Evolutionary conservation across 1,140 invertebrate species (phyloP).

Genomic region (Lucilia sericata): DNA sequence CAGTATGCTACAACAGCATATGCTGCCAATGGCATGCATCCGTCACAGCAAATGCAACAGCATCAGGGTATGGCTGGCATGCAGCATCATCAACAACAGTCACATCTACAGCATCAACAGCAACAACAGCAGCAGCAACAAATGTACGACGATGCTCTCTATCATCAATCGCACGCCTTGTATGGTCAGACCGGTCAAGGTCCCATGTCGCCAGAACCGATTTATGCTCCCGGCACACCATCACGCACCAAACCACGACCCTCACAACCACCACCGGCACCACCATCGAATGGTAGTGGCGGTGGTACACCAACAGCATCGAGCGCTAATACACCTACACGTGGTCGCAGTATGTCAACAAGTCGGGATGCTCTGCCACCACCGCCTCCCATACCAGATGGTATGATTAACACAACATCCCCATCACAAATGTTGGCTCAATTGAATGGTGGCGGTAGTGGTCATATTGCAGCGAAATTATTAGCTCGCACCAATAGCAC

Average conservation of each 20-base stretch:
- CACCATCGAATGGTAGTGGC: constrained; percentile 77
- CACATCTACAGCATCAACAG: background rate
- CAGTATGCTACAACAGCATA: constrained; percentile 39
- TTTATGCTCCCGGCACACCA: constrained; percentile 71
- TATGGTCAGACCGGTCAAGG: constrained; percentile 66
- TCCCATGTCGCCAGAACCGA: constrained; percentile 69
- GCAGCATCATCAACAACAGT: constrained; percentile 56
- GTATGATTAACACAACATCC: constrained; percentile 67
- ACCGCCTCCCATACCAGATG: constrained; percentile 85
- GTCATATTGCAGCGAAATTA: constrained; percentile 68
- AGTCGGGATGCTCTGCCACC: constrained; percentile 82
- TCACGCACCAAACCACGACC: constrained; percentile 77
- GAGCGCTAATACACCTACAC: constrained; percentile 76
- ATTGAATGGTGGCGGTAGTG: constrained; percentile 57
- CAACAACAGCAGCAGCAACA: constrained; percentile 52
- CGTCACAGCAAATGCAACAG: constrained; percentile 54
- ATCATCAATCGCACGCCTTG: constrained; percentile 66
- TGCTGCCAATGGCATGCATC: constrained; percentile 26
- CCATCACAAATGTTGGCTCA: constrained; percentile 62
- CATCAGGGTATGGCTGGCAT: constrained; percentile 49
- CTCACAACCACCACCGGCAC: constrained; percentile 88
- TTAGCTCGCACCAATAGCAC: constrained; percentile 68
- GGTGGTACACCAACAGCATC: constrained; percentile 79
- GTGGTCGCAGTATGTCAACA: constrained; percentile 76
- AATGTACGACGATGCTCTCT: constrained; percentile 61